Conservation (phyloP, 23 tunicate genomes). For the Clavelina lepadiformis region DNA sequence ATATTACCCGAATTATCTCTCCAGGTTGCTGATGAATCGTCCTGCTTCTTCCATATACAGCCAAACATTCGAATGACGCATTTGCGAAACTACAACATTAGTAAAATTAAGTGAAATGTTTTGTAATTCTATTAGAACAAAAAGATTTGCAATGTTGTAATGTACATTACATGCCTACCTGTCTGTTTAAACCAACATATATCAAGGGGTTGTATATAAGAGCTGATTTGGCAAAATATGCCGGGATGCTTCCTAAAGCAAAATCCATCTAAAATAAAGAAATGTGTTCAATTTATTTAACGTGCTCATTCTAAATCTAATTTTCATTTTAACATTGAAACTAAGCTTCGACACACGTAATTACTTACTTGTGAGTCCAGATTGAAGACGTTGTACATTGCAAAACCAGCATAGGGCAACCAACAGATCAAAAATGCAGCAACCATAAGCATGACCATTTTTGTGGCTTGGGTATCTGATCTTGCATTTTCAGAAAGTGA, state of each 20-base stretch:
- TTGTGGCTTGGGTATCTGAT: constrained; percentile 47
- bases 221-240: constrained; percentile 59
- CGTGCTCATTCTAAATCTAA: no score
- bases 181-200: constrained; percentile 50
- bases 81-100: constrained; percentile 42
- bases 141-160: no score
- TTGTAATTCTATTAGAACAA: no score
- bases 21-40: no score
- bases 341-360: no score
- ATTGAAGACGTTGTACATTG: constrained; percentile 46
- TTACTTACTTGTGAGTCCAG: constrained; percentile 26
- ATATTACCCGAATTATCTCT: no score
- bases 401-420: constrained; percentile 43
- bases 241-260: constrained; percentile 43
- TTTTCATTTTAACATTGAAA: not conserved
- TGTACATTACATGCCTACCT: no score
- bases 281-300: no score
- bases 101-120: no score
- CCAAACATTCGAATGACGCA: constrained; percentile 27
- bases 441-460: constrained; percentile 58
- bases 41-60: no score
- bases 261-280: constrained; percentile 41
- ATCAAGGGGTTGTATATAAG: constrained; percentile 56
- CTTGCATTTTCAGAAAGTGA: constrained; percentile 32
- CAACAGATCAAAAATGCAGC: constrained; percentile 38